Percentiles rank a stretch among this genome's conserved stretches.
Evolutionary conservation across 2,113 vertebrate genomes (phyloP).

Genomic region (Ramphastos sulfuratus): DNA sequence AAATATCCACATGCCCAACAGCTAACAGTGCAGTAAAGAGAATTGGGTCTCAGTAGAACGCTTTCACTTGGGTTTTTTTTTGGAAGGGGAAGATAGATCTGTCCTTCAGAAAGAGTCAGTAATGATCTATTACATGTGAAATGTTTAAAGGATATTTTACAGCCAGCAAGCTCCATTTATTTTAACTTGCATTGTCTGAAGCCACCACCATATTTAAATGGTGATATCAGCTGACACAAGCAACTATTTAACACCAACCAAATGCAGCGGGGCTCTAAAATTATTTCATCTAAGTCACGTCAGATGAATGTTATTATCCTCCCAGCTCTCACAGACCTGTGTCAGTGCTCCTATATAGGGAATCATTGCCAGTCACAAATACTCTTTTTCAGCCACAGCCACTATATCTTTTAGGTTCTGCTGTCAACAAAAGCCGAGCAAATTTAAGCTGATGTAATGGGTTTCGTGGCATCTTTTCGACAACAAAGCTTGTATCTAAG

Average conservation of each 20-base stretch:
- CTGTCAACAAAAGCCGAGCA: background rate
- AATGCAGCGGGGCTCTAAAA: background rate
- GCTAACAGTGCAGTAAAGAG: background rate
- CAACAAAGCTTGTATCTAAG: slow-evolving; percentile 78
- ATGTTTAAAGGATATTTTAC: background rate
- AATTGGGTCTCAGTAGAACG: background rate
- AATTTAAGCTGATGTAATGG: slow-evolving; percentile 18
- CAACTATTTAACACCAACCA: background rate
- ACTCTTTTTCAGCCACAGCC: background rate
- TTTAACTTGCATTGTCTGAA: background rate
- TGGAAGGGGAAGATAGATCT: background rate
- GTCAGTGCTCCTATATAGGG: background rate
- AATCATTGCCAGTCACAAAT: slow-evolving; percentile 15
- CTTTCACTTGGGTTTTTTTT: background rate
- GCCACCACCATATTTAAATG: background rate
- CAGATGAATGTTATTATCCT: background rate
- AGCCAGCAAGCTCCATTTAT: background rate
- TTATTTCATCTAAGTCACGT: background rate
- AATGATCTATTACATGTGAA: background rate
- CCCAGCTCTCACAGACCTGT: background rate
- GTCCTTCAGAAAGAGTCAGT: background rate
- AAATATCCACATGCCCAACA: background rate
- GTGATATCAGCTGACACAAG: background rate
- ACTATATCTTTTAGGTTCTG: background rate
- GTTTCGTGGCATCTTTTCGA: slow-evolving; percentile 2